Conservation (phyloP, 2,888 invertebrate genomes). For the Oscheius sp. region DNA sequence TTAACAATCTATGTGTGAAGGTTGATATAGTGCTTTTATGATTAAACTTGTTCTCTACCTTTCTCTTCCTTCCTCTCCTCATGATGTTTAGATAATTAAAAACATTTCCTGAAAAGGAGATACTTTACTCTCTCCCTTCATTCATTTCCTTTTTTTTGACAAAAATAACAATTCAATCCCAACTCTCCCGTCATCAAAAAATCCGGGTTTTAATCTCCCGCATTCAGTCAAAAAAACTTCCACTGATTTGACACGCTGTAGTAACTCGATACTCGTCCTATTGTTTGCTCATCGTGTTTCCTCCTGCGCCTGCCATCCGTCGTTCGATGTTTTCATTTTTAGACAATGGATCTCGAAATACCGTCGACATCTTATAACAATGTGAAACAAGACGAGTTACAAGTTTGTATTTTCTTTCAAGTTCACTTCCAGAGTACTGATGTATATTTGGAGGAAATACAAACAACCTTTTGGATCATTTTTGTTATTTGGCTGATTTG, state of each 20-base stretch:
- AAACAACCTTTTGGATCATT: constrained; percentile 22
- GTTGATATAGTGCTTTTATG: too few relatives aligned
- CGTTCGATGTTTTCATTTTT: constrained; percentile 10
- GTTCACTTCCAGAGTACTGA: constrained; percentile 16
- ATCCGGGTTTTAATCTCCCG: too few relatives aligned
- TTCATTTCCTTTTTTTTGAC: too few relatives aligned
- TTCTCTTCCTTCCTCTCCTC: too few relatives aligned
- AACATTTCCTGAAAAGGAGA: too few relatives aligned
- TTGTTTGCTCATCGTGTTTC: constrained; percentile 31
- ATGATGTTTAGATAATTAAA: too few relatives aligned
- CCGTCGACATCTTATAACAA: constrained; percentile 13
- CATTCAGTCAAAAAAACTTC: too few relatives aligned
- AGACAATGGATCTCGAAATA: not conserved
- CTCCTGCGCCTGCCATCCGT: constrained; percentile 13
- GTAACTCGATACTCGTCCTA: constrained; percentile 25
- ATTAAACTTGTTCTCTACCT: too few relatives aligned
- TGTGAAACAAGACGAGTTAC: not conserved
- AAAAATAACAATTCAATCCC: too few relatives aligned
- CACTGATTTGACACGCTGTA: constrained; percentile 21
- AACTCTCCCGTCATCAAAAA: too few relatives aligned
- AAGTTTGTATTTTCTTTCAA: not conserved
- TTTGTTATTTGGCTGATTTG: constrained; percentile 19
- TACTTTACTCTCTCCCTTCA: too few relatives aligned
- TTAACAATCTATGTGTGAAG: too few relatives aligned
- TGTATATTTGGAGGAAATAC: constrained; percentile 21